These are phyloP conservation scores for Brachyptera risi DNA, from an alignment of 2,888 invertebrate species.

Conservation along the genomic window DNA sequence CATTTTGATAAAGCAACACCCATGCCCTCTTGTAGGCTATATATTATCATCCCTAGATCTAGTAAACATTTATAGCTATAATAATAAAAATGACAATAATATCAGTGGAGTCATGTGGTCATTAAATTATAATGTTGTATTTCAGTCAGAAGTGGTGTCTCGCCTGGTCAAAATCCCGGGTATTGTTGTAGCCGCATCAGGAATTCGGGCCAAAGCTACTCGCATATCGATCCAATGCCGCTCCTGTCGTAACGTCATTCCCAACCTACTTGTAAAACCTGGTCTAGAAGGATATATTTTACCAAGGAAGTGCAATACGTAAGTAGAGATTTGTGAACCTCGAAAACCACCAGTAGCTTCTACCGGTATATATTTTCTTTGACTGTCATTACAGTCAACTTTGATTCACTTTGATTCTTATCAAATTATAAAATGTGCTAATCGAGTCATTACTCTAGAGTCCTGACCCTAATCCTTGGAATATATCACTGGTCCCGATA, in stretches of 20 bases:
- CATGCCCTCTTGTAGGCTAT: too few species aligned
- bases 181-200: slow-evolving; percentile 90
- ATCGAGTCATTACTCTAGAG: too few species aligned
- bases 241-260: slow-evolving; percentile 83
- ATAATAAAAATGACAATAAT: background rate
- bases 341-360: background rate
- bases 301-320: slow-evolving; percentile 92
- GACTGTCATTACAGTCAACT: too few species aligned
- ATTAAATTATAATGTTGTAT: slow-evolving; percentile 35
- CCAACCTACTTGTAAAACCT: slow-evolving; percentile 86
- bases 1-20: too few species aligned
- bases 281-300: slow-evolving; percentile 94
- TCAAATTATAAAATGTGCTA: too few species aligned
- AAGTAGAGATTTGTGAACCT: slow-evolving; percentile 47
- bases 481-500: too few species aligned
- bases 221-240: slow-evolving; percentile 94
- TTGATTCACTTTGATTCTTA: too few species aligned
- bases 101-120: background rate
- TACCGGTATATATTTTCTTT: background rate
- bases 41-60: too few species aligned
- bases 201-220: slow-evolving; percentile 92
- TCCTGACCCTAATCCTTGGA: too few species aligned
- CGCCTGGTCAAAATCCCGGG: slow-evolving; percentile 92
- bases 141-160: slow-evolving; percentile 88
- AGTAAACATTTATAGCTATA: background rate